Base-by-base conservation (phyloP, 2,888 invertebrate species). In the Fragum sueziense region DNA sequence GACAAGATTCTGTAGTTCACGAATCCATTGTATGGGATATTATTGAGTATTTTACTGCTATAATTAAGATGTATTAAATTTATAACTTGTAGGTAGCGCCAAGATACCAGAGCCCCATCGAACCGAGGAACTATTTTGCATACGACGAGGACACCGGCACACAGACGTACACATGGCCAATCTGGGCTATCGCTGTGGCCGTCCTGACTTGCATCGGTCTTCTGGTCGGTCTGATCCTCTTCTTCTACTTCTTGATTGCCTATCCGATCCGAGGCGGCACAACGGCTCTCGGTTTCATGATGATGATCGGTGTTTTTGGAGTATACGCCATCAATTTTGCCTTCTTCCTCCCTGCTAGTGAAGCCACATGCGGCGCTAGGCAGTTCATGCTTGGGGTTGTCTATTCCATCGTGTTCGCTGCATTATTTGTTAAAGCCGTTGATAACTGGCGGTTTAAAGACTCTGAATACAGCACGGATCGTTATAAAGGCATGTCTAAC, bases 241-340 rank as follows among this genome's bases (percentile, higher is more conserved):
- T 93, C 74, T 85, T 92, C 41, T 92, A 92, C 84, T 92, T 94
- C 76, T 79, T 93, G 47, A 85, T 92, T 70, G 88, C 87, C 34
- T 93, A 93, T 82, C 93, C 93, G 0, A 87, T 92, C 33, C 87
- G 90, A n/a, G 90, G 91, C 4, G 93, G 92, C 57, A 92, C 93
- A 25, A 85, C 93, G 0, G 87, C 92, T 6, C 88, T 94, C 2
- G 94, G 93, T 2, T 94, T 93, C 88, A 86, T 94, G 79, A 91
- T 93, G 52, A 91, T 94, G 61, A 79, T 93, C n/a, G 94, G 94
- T 22, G 87, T 94, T 62, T 82, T 94, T n/a, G 87, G 93, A 4
- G 89, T 94, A 54, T 94, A 93, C 82, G 90, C 90, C 37, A 88
- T 93, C 74, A 94, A 93, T 86, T 93, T 93, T 82, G 93, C 93